Evolutionary conservation across 2,113 vertebrate genomes (phyloP).

Genomic region (Seriola rivoliana): DNA sequence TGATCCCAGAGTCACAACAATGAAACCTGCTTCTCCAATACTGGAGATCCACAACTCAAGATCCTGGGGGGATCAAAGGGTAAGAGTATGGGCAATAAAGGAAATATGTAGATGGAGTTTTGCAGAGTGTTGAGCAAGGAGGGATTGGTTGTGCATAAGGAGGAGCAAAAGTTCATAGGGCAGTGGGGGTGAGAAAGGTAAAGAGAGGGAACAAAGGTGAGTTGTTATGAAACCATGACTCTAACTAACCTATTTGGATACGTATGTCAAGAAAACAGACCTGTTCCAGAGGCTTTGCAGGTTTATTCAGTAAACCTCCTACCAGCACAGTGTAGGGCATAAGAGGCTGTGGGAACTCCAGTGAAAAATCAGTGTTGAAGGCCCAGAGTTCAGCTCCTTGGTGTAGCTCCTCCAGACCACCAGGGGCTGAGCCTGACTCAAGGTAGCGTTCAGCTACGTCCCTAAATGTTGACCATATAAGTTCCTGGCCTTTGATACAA

Average conservation of each 20-base stretch:
- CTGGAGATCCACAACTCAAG: constrained; percentile 76
- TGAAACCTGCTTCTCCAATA: constrained; percentile 75
- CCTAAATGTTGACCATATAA: constrained; percentile 59
- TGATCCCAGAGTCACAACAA: constrained; percentile 77
- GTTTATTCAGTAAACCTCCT: constrained; percentile 81
- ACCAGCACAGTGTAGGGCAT: constrained; percentile 82
- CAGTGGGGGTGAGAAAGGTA: not conserved
- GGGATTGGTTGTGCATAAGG: not conserved
- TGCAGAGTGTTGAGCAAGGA: not conserved
- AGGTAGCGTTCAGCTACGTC: constrained; percentile 78
- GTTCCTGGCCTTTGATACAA: constrained; percentile 48
- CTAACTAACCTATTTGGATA: not conserved
- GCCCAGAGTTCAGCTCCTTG: constrained; percentile 83
- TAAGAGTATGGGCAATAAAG: not conserved
- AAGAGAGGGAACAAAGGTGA: not conserved
- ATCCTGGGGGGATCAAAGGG: constrained; percentile 62
- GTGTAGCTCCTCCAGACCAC: constrained; percentile 73
- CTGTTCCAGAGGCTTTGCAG: constrained; percentile 69
- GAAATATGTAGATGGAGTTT: not conserved
- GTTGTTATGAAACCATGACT: not conserved
- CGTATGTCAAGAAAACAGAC: constrained; percentile 58
- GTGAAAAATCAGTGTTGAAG: constrained; percentile 83
- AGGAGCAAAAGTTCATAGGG: not conserved
- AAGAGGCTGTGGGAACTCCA: constrained; percentile 82
- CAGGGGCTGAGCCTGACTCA: constrained; percentile 48